Base-by-base conservation (phyloP, 2,113 vertebrate species). In the Datnioides undecimradiatus region DNA sequence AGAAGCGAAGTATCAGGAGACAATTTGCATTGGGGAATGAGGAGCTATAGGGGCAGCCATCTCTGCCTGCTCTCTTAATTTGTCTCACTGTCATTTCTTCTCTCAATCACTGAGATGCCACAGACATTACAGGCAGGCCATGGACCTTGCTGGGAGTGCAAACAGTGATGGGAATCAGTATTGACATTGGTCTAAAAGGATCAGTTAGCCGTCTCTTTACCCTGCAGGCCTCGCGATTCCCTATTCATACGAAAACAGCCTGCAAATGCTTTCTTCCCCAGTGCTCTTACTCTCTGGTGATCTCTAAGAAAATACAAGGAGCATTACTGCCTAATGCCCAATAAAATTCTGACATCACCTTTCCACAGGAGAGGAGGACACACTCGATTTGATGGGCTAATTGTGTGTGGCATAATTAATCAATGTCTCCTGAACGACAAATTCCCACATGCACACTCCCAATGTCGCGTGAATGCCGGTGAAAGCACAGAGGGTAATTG, bases 351-450 rank as follows among this genome's bases (percentile, higher is more conserved):
- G 92, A 93, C 92, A 95, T 94, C 92, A 95, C 92, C 91, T 91
- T 94, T 93, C 91, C 91, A 93, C 89, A 77, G 90, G 87, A 92
- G 91, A 93, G 92, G 90, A 94, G 90, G 93, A 94, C 92, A 92
- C 91, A 93, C 87, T 95, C 91, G 57, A 94, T 94, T 95, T 92
- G 93, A 94, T 78, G 84, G 90, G 87, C 93, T 95, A 95, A 95
- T 95, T 94, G 92, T 79, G 84, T 93, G 92, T 94, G 91, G 90
- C 92, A 92, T 93, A 94, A 95, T 95, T 94, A 95, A 95, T 94
- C 94, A 94, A 91, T 92, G 92, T 92, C 92, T 92, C 81, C 92
- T 89, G 91, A 94, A 92, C 84, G 71, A 77, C 73, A 89, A 90
- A 92, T 88, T 90, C 93, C 89, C 91, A 74, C 78, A 67, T 71